Evolutionary conservation across 1,140 invertebrate genomes (phyloP), one percentile per base, ranked within the genome.

Genomic region (Trichonephila clavipes): DNA sequence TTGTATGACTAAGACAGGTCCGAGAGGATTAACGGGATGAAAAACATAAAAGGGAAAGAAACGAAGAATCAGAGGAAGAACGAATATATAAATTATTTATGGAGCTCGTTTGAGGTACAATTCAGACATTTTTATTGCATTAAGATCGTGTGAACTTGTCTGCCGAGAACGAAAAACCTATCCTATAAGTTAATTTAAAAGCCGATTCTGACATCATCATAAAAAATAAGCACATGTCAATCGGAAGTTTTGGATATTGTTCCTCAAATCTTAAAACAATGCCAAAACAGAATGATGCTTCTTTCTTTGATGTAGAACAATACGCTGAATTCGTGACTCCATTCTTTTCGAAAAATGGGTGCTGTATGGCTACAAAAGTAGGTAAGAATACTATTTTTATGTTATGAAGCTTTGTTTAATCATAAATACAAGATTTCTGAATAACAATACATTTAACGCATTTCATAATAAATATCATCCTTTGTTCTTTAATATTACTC

Each of bases 151-250:
- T 77, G 72, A 77, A 77, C 72, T 77, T 77, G 34, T 77, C 72
- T 28, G 4, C 16, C 34, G 72, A 77, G 14, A 40, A 77, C 28
- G 18, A 18, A 19, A 28, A 77, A 77, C 72, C 34, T 18, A 34
- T 77, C 72, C 72, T 77, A 40, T 40, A 77, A 34, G 72, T 77
- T 77, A 77, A 77, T 77, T 77, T 77, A 77, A 77, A 77, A 77
- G 72, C 34, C 40, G 24, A 18, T 77, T 40, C 72, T 77, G 72
- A 40, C 72, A 77, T 34, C 34, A 77, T 69, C 66, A 69, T 77
- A 77, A 77, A 77, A 77, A 77, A 40, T 77, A 77, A 77, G 72
- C 34, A 69, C n/a, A 51, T 69, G 12, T 21, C 66, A 69, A 69
- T 69, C 21, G 72, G 72, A 77, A 40, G 72, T 34, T 18, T 34